Evolutionary conservation across 1,140 invertebrate species (phyloP).

Genomic region (Saccostrea cuccullata): DNA sequence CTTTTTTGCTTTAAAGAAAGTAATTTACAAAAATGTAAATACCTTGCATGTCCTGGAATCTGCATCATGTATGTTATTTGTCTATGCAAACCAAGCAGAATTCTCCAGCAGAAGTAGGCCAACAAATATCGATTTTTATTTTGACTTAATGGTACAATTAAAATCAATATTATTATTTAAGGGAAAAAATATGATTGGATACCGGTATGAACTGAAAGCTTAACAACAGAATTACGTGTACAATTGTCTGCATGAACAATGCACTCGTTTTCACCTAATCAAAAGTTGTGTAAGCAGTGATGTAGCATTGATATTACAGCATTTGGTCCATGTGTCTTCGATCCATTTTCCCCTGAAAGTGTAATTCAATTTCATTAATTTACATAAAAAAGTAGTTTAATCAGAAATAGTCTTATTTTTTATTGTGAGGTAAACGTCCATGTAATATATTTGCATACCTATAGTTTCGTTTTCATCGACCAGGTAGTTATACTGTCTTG

Average conservation of each 20-base stretch:
- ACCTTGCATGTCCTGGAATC: too few relatives aligned
- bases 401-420: neutral
- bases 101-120: too few relatives aligned
- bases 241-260: constrained; percentile 20
- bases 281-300: neutral
- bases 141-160: too few relatives aligned
- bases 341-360: neutral
- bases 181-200: too few relatives aligned
- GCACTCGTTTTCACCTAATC: constrained; percentile 14
- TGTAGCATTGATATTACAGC: constrained; percentile 35
- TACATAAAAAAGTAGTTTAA: neutral
- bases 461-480: neutral
- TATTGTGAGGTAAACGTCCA: neutral
- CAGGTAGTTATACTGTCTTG: neutral
- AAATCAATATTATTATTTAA: too few relatives aligned
- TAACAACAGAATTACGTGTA: too few relatives aligned
- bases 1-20: too few relatives aligned
- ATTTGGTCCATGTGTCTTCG: constrained; percentile 5
- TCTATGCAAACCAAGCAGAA: too few relatives aligned
- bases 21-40: too few relatives aligned
- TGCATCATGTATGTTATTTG: too few relatives aligned
- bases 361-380: neutral
- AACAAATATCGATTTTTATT: too few relatives aligned
- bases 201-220: too few relatives aligned
- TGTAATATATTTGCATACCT: neutral